These are phyloP conservation scores for Marasmarcha lunaedactyla DNA, from an alignment of 2,888 invertebrate species.

Conservation along the genomic window DNA sequence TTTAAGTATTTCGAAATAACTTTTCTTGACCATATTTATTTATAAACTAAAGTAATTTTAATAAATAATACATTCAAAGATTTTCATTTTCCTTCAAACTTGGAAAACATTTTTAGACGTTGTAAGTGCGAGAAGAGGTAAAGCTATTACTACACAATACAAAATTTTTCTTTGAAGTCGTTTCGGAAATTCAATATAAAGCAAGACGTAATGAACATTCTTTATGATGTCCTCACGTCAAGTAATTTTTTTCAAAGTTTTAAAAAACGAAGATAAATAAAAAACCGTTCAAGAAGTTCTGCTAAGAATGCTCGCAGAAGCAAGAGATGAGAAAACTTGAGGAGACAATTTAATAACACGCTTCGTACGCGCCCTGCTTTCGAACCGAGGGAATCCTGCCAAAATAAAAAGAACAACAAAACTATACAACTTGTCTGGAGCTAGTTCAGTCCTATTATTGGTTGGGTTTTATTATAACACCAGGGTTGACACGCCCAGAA, in stretches of 20 bases:
- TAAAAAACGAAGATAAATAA: constrained; percentile 17
- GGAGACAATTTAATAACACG: constrained; percentile 56
- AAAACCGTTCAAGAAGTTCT: not conserved
- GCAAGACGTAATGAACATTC: too few species aligned
- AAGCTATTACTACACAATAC: too few species aligned
- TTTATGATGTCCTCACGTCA: too few species aligned
- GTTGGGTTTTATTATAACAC: not conserved
- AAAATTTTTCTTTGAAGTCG: too few species aligned
- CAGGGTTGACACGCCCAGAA: not conserved
- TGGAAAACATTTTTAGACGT: too few species aligned
- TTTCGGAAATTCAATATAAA: too few species aligned
- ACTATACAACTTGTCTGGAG: constrained; percentile 9
- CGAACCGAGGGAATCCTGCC: constrained; percentile 27
- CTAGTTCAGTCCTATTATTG: not conserved
- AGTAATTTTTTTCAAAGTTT: constrained; percentile 12
- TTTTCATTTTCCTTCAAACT: too few species aligned
- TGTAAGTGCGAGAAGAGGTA: too few species aligned
- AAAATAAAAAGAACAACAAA: constrained; percentile 25
- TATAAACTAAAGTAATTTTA: too few species aligned
- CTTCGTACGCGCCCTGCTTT: constrained; percentile 29
- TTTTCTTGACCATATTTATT: too few species aligned
- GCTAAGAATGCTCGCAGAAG: constrained; percentile 7
- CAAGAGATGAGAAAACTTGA: constrained; percentile 53
- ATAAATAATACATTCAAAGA: too few species aligned
- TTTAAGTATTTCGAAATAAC: too few species aligned